phyloP scores from a whole-genome alignment of 1,140 invertebrate species.

The Drosophila quadrilineata region DNA sequence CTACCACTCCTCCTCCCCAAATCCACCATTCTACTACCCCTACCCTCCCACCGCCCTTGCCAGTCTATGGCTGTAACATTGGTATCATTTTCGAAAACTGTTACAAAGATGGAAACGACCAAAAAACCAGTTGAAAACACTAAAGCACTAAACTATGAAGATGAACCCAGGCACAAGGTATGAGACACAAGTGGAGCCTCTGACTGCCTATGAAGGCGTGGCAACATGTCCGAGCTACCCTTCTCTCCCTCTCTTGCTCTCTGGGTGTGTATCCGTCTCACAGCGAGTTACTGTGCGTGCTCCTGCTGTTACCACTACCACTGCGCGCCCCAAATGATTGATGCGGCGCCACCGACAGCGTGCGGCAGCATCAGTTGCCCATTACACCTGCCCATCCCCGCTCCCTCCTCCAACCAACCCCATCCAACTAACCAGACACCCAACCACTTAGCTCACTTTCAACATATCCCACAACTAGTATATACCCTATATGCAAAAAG shows the following conservation, averaged over 20 bases:
- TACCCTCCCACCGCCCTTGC: no score
- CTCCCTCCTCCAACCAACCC: slow-evolving; percentile 1
- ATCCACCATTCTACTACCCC: no score
- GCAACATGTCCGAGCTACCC: slow-evolving; percentile 10
- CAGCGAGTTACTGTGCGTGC: slow-evolving; percentile 32
- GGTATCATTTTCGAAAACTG: slow-evolving; percentile 71
- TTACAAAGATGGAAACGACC: slow-evolving; percentile 51
- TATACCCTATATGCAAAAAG: slow-evolving; percentile 2
- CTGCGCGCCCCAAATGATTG: slow-evolving; percentile 34
- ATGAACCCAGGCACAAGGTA: slow-evolving; percentile 15
- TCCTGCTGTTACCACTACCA: slow-evolving; percentile 24
- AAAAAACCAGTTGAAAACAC: slow-evolving; percentile 31
- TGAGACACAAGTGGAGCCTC: neutral
- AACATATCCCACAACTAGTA: no score
- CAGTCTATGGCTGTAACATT: neutral
- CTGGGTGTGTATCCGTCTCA: slow-evolving; percentile 35
- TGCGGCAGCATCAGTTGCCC: slow-evolving; percentile 29
- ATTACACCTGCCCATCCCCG: slow-evolving; percentile 7
- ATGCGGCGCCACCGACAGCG: slow-evolving; percentile 35
- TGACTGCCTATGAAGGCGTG: no score
- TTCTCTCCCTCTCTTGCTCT: no score
- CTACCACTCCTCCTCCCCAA: no score
- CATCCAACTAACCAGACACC: no score
- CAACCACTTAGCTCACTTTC: no score
- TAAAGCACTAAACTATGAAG: slow-evolving; percentile 48